These are phyloP conservation scores for Emydura subglobosa DNA, from an alignment of 2,113 vertebrate species.

Conservation along the genomic window DNA sequence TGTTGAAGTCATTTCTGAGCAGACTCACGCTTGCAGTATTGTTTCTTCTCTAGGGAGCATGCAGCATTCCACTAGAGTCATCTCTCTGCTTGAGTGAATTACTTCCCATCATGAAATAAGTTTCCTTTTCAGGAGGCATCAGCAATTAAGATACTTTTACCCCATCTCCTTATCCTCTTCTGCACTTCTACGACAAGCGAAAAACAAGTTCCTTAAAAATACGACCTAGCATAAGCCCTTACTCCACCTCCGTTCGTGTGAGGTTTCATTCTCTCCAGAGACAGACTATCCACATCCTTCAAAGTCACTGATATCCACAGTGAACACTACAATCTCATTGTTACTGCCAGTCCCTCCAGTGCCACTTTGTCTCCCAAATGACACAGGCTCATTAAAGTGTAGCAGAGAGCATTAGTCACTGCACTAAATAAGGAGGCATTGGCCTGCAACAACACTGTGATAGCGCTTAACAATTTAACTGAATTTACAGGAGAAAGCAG, in stretches of 20 bases:
- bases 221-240: neutral
- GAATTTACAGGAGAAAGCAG: neutral
- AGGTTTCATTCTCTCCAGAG: neutral
- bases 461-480: neutral
- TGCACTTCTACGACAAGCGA: neutral
- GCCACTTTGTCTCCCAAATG: neutral
- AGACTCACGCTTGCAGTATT: neutral
- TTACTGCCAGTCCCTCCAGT: neutral
- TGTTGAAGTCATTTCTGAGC: neutral
- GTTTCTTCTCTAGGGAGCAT: neutral
- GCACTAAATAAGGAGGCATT: neutral
- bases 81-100: neutral
- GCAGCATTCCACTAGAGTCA: neutral
- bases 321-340: neutral
- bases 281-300: neutral
- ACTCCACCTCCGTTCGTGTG: neutral
- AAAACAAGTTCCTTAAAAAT: neutral
- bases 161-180: neutral
- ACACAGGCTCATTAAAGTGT: neutral
- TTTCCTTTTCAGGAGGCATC: neutral
- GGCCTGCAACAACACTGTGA: neutral
- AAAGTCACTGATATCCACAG: fast-evolving
- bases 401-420: neutral
- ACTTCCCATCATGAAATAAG: neutral
- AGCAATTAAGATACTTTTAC: neutral